Evolutionary conservation across 2,797 vertebrate genomes (phyloP).

Genomic region (Sphaeramia orbicularis): DNA sequence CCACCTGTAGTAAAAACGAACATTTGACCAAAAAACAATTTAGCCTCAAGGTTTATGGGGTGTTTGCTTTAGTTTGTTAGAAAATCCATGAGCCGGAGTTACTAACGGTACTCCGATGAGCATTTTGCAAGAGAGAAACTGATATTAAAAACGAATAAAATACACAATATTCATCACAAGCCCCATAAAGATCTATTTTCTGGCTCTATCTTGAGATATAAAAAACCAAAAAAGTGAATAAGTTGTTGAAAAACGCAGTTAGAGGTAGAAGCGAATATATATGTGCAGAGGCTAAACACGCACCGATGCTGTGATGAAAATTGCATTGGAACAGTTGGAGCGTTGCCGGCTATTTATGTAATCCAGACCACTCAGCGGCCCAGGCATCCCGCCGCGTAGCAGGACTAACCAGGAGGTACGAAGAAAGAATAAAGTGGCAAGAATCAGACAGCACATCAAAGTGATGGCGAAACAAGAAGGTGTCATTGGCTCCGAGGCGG

Average conservation of each 20-base stretch:
- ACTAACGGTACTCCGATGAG: slow-evolving; percentile 32
- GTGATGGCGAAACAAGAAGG: slow-evolving; percentile 44
- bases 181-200: slow-evolving; percentile 19
- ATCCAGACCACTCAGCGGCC: slow-evolving; percentile 54
- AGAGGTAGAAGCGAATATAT: not conserved
- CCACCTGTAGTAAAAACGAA: too few species aligned
- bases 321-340: slow-evolving; percentile 28
- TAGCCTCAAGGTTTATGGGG: slow-evolving; percentile 23
- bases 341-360: slow-evolving; percentile 30
- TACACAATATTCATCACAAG: slow-evolving; percentile 31
- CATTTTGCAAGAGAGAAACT: slow-evolving; percentile 15
- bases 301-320: slow-evolving; percentile 22
- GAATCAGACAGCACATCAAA: slow-evolving; percentile 66
- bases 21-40: not conserved
- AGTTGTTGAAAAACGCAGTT: slow-evolving; percentile 7
- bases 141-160: slow-evolving; percentile 53
- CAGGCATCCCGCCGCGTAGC: slow-evolving; percentile 31
- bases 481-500: slow-evolving; percentile 66
- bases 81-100: slow-evolving; percentile 19
- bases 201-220: not conserved
- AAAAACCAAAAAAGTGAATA: not conserved
- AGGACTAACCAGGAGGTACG: slow-evolving; percentile 1
- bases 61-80: slow-evolving; percentile 17
- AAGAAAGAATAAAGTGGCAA: slow-evolving; percentile 30
- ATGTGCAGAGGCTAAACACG: not conserved